phyloP scores from a whole-genome alignment of 2,113 vertebrate genomes.

The Gila orcuttii region DNA sequence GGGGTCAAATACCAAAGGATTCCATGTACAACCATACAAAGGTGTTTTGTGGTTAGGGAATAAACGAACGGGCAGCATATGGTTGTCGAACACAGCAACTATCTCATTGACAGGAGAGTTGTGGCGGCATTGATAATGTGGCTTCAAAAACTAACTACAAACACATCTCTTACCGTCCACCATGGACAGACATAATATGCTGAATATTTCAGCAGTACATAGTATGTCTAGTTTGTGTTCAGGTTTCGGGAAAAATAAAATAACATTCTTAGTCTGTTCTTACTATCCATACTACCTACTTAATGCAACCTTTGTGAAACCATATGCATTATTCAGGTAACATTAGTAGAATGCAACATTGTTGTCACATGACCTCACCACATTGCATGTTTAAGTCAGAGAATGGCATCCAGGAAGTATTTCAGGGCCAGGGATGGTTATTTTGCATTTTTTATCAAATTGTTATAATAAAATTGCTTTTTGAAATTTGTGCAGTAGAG shows the following conservation, averaged over 20 bases:
- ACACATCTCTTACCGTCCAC: not conserved
- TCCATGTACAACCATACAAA: slow-evolving; percentile 40
- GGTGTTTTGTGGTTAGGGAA: slow-evolving; percentile 45
- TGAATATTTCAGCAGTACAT: not conserved
- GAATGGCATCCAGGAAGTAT: not conserved
- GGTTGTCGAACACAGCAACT: not conserved
- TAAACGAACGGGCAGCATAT: slow-evolving; percentile 28
- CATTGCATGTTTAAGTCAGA: not conserved
- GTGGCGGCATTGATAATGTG: slow-evolving; percentile 30
- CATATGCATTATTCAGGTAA: not conserved
- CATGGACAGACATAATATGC: not conserved
- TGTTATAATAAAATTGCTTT: not conserved
- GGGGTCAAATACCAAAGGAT: slow-evolving; percentile 44
- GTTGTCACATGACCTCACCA: not conserved
- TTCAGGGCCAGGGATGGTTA: not conserved
- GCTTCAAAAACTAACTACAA: not conserved
- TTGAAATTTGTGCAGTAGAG: not conserved
- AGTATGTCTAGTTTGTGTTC: not conserved
- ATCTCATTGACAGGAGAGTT: not conserved
- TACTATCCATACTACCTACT: not conserved
- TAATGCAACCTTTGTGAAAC: not conserved
- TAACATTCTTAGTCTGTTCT: not conserved
- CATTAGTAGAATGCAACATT: not conserved
- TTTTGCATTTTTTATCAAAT: not conserved
- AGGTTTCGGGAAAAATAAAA: not conserved